Percentiles rank a stretch among this genome's conserved stretches.
Evolutionary conservation across 2,113 vertebrate species (phyloP).

Genomic region (Emydura subglobosa): DNA sequence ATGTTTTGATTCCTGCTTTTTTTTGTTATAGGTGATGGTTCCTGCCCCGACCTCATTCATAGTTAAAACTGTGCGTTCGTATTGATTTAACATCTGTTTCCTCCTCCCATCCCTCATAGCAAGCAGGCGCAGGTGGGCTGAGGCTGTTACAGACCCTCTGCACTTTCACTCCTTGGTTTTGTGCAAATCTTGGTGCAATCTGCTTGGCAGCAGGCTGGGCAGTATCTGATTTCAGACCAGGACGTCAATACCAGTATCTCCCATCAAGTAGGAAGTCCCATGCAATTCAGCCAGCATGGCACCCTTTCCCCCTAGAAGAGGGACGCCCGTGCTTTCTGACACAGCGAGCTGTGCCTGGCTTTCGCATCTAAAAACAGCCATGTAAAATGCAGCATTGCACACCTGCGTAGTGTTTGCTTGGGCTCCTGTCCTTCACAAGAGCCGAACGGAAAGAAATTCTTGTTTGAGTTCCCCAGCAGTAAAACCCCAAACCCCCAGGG

Average conservation of each 20-base stretch:
- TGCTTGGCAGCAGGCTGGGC: background rate
- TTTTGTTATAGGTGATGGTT: background rate
- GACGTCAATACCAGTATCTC: background rate
- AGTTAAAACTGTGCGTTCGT: background rate
- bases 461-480: fast-evolving
- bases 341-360: background rate
- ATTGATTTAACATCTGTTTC: background rate
- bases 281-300: fast-evolving
- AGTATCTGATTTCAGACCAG: background rate
- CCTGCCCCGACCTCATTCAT: background rate
- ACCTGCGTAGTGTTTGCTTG: background rate
- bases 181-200: background rate
- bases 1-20: background rate
- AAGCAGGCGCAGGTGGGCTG: background rate
- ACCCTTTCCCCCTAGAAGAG: fast-evolving
- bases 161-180: background rate
- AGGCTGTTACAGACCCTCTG: background rate
- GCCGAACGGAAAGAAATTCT: background rate
- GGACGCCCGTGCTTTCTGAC: background rate
- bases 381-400: background rate
- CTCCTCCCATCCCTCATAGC: background rate
- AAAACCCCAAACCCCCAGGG: background rate
- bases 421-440: fast-evolving
- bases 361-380: fast-evolving
- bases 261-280: background rate